Evolutionary conservation across 2,888 invertebrate species (phyloP).

Genomic region (Schrankia costaestrigalis): DNA sequence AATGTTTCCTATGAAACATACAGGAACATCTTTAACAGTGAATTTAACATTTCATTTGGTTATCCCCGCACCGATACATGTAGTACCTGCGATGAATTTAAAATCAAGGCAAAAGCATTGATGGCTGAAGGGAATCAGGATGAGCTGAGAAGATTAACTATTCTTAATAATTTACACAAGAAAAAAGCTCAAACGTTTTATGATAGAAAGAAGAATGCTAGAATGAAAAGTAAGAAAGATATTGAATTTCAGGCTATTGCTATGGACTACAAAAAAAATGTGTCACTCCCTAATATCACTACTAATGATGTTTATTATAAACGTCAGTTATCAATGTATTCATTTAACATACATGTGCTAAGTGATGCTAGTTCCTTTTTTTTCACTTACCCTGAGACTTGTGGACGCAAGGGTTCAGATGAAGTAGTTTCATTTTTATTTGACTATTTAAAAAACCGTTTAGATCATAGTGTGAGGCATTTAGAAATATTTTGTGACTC

Average conservation of each 20-base stretch:
- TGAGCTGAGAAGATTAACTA: slow-evolving; percentile 1
- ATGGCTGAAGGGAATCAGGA: not conserved
- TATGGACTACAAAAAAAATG: slow-evolving; percentile 1
- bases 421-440: slow-evolving; percentile 23
- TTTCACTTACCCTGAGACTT: slow-evolving; percentile 26
- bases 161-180: slow-evolving; percentile 12
- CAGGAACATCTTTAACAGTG: slow-evolving; percentile 10
- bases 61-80: slow-evolving; percentile 16
- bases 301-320: slow-evolving; percentile 16
- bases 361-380: slow-evolving; percentile 18
- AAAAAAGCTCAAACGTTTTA: slow-evolving; percentile 11
- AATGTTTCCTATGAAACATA: slow-evolving; percentile 19
- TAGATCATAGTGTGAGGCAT: slow-evolving; percentile 1
- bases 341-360: slow-evolving; percentile 16
- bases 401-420: slow-evolving; percentile 16
- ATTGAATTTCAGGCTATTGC: not conserved
- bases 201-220: slow-evolving; percentile 2
- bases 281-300: not conserved
- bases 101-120: not conserved
- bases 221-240: not conserved
- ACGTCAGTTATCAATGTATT: slow-evolving; percentile 9
- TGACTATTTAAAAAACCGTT: slow-evolving; percentile 1
- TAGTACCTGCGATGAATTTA: slow-evolving; percentile 4
- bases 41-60: slow-evolving; percentile 18
- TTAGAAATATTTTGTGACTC: slow-evolving; percentile 16